Evolutionary conservation across 2,888 invertebrate species (phyloP).

Genomic region (Rhagium mordax): DNA sequence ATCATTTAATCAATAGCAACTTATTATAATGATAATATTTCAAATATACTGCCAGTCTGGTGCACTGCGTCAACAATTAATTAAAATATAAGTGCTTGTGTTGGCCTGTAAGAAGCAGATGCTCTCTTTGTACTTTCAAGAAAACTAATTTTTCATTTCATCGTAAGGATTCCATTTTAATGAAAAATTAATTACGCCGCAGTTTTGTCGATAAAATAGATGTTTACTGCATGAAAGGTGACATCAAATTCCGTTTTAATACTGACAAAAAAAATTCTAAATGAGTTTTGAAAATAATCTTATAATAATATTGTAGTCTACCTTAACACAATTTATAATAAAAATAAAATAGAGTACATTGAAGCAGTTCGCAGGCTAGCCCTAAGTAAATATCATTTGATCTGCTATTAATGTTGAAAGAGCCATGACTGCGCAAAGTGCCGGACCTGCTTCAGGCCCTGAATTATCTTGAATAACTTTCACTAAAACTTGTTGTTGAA

Average conservation of each 20-base stretch:
- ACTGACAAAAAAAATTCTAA: too few relatives aligned
- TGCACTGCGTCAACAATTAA: not conserved
- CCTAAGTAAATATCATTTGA: too few relatives aligned
- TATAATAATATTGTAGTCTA: too few relatives aligned
- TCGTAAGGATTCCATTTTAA: not conserved
- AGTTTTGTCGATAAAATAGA: not conserved
- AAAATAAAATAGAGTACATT: too few relatives aligned
- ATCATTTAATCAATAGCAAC: too few relatives aligned
- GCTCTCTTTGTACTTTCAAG: not conserved
- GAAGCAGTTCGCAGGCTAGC: too few relatives aligned
- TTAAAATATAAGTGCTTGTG: not conserved
- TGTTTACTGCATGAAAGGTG: not conserved
- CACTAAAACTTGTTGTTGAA: conserved; percentile 4
- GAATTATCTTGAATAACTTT: conserved; percentile 3
- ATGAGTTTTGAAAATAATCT: not conserved
- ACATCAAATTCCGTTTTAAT: too few relatives aligned
- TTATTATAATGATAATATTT: not conserved
- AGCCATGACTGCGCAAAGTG: not conserved
- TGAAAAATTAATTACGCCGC: not conserved
- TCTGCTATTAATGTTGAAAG: not conserved
- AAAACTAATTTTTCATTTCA: not conserved
- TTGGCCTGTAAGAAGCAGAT: not conserved
- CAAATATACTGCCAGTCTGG: not conserved
- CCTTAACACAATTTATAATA: too few relatives aligned
- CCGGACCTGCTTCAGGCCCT: not conserved